Evolutionary conservation across 2,113 vertebrate species (phyloP), one percentile per base, ranked within the genome.

Genomic region (Daphoenositta chrysoptera): DNA sequence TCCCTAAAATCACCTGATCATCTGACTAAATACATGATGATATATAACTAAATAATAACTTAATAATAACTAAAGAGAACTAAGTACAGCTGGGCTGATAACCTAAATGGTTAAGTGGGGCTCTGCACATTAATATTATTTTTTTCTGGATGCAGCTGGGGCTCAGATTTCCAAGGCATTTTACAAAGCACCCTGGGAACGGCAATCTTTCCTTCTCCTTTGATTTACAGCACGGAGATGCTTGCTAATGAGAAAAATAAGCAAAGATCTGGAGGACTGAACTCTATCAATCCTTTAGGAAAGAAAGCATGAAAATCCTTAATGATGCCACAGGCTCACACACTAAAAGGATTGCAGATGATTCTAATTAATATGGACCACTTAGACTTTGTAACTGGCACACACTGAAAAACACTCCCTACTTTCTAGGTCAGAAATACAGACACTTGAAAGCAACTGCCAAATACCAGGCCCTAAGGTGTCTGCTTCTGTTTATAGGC

Each of bases 241-340:
- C 40, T 84, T 95, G 83, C 61, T 97, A 97, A 97, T 96, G 88
- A 95, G 95, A 95, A 97, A 96, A 97, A 96, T 94, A 96, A 96
- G 96, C 90, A 96, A 94, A 89, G 93, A 95, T 94, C 81, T 87
- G 42, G 75, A 94, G 91, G 65, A 93, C 64, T 58, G 90, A 97
- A 79, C 51, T 70, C 73, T 51, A 91, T 82, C 87, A 84, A 87
- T 96, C 87, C 92, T 97, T 86, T 19, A 91, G 92, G 82, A 97
- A 91, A 78, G 92, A 97, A 93, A 94, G 80, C 82, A 85, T 85
- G 83, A 93, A 96, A 94, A 90, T 78, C 84, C 87, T 97, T 96
- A 97, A 97, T 90, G 93, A 96, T 96, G 90, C 94, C 96, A 96
- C 88, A 82, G 92, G 91, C 91, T 97, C 68, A 88, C 61, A 95